Evolutionary conservation across 2,888 invertebrate genomes (phyloP), one percentile per base, ranked within the genome.

Genomic region (Abrostola tripartita): DNA sequence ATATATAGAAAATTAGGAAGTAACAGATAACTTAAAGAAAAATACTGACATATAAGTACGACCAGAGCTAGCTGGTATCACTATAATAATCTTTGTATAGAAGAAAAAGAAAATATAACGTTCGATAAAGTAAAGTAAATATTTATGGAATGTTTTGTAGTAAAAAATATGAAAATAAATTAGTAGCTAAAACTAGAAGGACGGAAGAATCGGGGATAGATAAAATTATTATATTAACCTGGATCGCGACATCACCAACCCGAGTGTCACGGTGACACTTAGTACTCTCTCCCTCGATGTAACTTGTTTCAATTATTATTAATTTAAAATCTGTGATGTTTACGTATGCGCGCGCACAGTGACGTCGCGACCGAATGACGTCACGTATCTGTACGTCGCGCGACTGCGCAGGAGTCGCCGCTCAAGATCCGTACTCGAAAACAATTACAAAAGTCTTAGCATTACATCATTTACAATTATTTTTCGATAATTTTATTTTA

Each of bases 41-140:
- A 83, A 85, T 81, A 86, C 81, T 81, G 84, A 83, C 78, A 79
- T 78, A 85, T 88, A 90, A 90, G 90, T 88, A 90, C 88, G 78
- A 76, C 85, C 87, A 81, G 81, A 82, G 62, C 83, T 81, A 71
- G 77, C 83, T 76, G 80, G 81, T 58, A 53, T 67, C 49, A 61
- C 56, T 60, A 65, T 38, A 54, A 62, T 57, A 63, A 69, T 68
- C 65, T 65, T 65, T 65, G 72, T 57, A 65, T 54, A 69, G 51
- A 74, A 82, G 71, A 78, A 64, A 72, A 67, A 64, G 63, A 76
- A 70, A 68, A 59, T 76, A 78, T 69, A 74, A 79, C 73, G 60
- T 54, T 57, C 79, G 68, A 78, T 65, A 75, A 61, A 78, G 71
- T 68, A 61, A 72, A 76, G 76, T 56, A 66, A 62, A 74, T 70